A percentile compares a stretch with the other conserved stretches of the same genome.
phyloP scores from a whole-genome alignment of 2,113 vertebrate species.

The Archocentrus centrarchus region DNA sequence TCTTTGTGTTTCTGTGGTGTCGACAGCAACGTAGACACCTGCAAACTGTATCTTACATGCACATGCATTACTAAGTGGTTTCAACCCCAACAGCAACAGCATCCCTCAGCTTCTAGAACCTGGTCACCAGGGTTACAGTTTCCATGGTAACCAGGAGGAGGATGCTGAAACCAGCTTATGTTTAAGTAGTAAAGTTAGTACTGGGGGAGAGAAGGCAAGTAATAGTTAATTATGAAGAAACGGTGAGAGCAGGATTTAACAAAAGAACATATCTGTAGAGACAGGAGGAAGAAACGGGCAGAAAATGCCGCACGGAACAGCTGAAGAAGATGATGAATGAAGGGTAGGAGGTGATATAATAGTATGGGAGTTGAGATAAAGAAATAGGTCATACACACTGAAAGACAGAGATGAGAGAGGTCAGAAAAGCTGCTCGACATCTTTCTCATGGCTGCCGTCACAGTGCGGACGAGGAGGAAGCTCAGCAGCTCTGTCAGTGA shows the following conservation, averaged over 20 bases:
- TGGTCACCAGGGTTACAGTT: constrained; percentile 44
- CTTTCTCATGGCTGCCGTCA: constrained; percentile 15
- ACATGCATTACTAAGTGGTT: neutral
- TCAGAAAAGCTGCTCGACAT: constrained; percentile 6
- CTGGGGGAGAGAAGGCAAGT: neutral
- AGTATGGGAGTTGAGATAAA: neutral
- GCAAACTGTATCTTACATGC: neutral
- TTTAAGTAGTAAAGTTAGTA: neutral
- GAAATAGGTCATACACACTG: neutral
- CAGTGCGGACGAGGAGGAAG: neutral
- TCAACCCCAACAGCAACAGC: neutral
- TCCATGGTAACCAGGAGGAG: constrained; percentile 44
- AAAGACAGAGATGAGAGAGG: constrained; percentile 5
- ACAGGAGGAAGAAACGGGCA: neutral
- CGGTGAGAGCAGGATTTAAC: neutral
- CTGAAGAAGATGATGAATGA: neutral
- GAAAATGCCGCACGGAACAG: neutral
- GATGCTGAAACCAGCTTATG: neutral
- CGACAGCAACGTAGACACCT: neutral
- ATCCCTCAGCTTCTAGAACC: constrained; percentile 13
- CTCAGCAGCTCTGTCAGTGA: neutral
- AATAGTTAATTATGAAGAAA: neutral
- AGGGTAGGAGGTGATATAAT: neutral
- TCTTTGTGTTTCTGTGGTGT: neutral
- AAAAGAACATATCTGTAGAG: neutral